Evolutionary conservation across 1,140 invertebrate genomes (phyloP), one percentile per base, ranked within the genome.

Genomic region (Nephila pilipes): DNA sequence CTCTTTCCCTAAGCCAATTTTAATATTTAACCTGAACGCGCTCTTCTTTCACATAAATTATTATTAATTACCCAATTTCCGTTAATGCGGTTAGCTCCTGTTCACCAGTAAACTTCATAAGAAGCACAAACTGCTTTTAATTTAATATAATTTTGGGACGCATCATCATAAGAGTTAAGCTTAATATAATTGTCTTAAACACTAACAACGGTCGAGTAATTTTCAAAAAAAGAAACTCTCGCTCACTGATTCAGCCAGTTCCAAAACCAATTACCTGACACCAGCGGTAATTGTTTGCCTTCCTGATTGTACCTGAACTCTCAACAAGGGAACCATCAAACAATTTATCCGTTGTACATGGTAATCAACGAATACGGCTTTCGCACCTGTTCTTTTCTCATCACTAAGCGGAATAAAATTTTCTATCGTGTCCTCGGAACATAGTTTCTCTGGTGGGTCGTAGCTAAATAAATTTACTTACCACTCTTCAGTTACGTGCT

Each of bases 201-300:
- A 32, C 69, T 29, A 36, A 18, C 69, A 29, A 32, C 14, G 32
- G 29, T 18, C n/a, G 18, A 75, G 69, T 75, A 75, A 75, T 75
- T 75, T 75, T 32, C 69, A 75, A 75, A 75, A 75, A 75, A 75
- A 75, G 18, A 18, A 88, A 88, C 36, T 75, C 46, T 22, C 36
- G 10, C 38, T 69, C 88, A 55, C 88, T 90, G 88, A 90, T 90
- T 90, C 38, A 80, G 57, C 46, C 25, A 46, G 25, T 20, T 46
- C 38, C 57, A 75, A 57, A 91, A 91, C 79, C 89, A 91, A 91
- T 91, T 91, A 91, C 75, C 75, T 57, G 57, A 58, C 75, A 75
- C 57, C 29, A 75, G 29, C 79, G 55, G 55, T 91, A 91, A 91
- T 91, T 83, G 79, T 83, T 91, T 91, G 75, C 89, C 58, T 91